A percentile compares a stretch with the other conserved stretches of the same genome.
Evolutionary conservation across 2,797 vertebrate species (phyloP).

Genomic region (Brachyalestes nurse): DNA sequence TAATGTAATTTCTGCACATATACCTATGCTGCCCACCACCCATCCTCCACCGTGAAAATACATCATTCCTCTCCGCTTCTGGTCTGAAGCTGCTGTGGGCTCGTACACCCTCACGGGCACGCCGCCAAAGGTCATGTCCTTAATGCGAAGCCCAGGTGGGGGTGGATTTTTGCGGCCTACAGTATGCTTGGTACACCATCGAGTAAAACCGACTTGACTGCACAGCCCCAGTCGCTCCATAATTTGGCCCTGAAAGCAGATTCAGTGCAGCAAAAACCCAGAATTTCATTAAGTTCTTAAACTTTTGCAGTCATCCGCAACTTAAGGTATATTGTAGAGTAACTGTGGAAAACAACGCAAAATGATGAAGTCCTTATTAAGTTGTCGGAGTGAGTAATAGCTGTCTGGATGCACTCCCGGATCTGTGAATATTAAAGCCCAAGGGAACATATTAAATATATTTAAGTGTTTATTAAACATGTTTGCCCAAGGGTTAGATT

Average conservation of each 20-base stretch:
- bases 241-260: slow-evolving; percentile 77
- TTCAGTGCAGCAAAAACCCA: background rate
- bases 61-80: slow-evolving; percentile 77
- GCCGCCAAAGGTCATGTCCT: slow-evolving; percentile 75
- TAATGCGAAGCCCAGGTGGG: slow-evolving; percentile 73
- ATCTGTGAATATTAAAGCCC: background rate
- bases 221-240: slow-evolving; percentile 82
- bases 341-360: background rate
- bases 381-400: no score
- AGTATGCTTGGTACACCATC: slow-evolving; percentile 64
- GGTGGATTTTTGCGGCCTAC: slow-evolving; percentile 54
- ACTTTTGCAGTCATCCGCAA: background rate
- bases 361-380: background rate
- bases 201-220: slow-evolving; percentile 73
- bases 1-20: no score
- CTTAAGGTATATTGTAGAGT: background rate
- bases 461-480: no score
- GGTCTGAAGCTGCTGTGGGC: slow-evolving; percentile 68
- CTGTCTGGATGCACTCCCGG: background rate
- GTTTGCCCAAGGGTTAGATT: no score
- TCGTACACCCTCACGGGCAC: slow-evolving; percentile 85
- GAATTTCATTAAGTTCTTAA: background rate
- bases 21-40: slow-evolving; percentile 81
- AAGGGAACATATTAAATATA: no score
- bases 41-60: slow-evolving; percentile 86